Conservation (phyloP, 2,113 vertebrate species). For the Apteryx mantelli region DNA sequence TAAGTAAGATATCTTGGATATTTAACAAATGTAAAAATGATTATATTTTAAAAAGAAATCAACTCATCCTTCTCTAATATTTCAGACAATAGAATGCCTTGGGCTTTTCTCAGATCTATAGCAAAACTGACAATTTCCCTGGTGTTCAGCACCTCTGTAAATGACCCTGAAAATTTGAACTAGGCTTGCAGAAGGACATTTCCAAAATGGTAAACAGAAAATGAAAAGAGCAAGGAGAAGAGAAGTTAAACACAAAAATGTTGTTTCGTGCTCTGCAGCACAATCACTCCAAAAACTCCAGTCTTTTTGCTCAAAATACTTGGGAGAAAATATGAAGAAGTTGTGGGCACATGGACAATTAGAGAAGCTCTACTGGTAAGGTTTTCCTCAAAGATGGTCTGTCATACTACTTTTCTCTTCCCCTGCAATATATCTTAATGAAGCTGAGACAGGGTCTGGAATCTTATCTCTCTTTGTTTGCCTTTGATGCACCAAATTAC, state of each 20-base stretch:
- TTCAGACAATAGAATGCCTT: not conserved
- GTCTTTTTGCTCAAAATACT: not conserved
- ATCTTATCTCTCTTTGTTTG: not conserved
- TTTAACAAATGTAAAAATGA: not conserved
- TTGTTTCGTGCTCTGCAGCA: not conserved
- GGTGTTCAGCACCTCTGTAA: not conserved
- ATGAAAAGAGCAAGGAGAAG: not conserved
- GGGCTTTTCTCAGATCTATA: slow-evolving; percentile 14
- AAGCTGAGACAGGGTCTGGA: not conserved
- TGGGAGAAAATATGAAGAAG: not conserved
- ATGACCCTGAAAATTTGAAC: slow-evolving; percentile 13
- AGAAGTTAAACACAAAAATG: not conserved
- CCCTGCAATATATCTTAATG: not conserved
- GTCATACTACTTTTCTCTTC: not conserved
- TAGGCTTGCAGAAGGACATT: not conserved
- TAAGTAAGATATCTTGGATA: not conserved
- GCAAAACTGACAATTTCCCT: not conserved
- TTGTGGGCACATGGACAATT: not conserved
- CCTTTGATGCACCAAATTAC: not conserved
- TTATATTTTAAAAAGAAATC: not conserved
- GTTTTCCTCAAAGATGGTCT: not conserved
- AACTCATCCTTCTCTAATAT: not conserved
- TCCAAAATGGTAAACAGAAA: not conserved
- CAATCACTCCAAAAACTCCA: not conserved
- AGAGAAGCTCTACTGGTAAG: not conserved